Percentiles rank a stretch among this genome's conserved stretches.
Evolutionary conservation across 1,140 invertebrate species (phyloP).

Genomic region (Lutraria rhynchaena): DNA sequence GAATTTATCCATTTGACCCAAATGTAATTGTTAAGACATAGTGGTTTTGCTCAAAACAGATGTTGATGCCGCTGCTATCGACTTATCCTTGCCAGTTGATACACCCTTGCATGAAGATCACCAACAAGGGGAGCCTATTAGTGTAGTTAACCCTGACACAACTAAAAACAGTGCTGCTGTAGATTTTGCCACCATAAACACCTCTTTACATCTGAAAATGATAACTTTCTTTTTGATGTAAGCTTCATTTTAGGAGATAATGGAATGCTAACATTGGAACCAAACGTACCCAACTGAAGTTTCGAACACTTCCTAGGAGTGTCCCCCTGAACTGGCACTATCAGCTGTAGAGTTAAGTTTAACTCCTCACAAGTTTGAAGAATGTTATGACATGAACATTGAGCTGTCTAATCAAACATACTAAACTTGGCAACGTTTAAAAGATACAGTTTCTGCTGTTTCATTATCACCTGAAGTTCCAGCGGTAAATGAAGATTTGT

Average conservation of each 20-base stretch:
- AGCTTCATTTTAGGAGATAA: constrained; percentile 18
- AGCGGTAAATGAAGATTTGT: neutral
- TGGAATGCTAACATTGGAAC: constrained; percentile 6
- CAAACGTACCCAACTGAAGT: neutral
- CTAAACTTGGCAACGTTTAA: no score
- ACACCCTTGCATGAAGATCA: no score
- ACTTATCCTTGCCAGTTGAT: neutral
- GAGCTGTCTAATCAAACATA: no score
- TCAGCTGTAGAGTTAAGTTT: neutral
- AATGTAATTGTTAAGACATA: constrained; percentile 23
- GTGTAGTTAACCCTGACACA: no score
- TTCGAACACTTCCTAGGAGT: neutral
- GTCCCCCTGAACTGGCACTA: neutral
- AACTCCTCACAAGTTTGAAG: neutral
- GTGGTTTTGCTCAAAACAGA: constrained; percentile 18
- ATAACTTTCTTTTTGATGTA: neutral
- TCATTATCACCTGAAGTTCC: no score
- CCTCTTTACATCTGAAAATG: no score
- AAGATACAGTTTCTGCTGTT: no score
- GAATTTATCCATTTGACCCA: constrained; percentile 38
- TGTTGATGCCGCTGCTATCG: constrained; percentile 6
- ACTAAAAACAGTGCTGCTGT: no score
- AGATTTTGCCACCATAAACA: no score
- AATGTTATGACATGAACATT: constrained; percentile 1
- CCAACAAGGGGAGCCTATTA: no score